Evolutionary conservation across 2,888 invertebrate species (phyloP), one percentile per base, ranked within the genome.

Genomic region (Brachyopa scutellaris): DNA sequence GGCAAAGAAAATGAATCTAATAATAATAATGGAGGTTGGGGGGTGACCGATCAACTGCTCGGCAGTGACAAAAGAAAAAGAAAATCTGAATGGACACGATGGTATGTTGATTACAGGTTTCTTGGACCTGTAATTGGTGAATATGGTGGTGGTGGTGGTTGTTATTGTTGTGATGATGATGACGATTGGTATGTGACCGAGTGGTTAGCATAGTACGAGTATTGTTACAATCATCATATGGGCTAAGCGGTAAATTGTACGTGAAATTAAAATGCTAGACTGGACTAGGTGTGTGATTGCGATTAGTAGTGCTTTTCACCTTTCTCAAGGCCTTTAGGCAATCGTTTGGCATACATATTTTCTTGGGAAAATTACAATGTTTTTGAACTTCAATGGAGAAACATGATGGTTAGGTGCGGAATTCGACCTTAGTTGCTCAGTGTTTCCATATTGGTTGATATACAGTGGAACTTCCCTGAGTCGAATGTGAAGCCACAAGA

Each of bases 271-370:
- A 49, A 19, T 38, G 36, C n/a, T n/a, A n/a, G n/a, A n/a, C 57
- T 38, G 8, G n/a, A 40, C 2, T 47, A n/a, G 17, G 26, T 8
- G 33, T 15, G 11, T 51, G 57, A 13, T 15, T 11, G 33, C n/a
- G n/a, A n/a, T n/a, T n/a, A n/a, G 17, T 36, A n/a, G 8, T 31
- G 15, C 3, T 33, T 29, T 33, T 19, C 62, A 62, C 53, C 26
- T 72, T 45, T 45, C n/a, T 62, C 53, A 72, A 72, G 72, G 72
- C 40, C 72, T 62, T 53, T 61, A 21, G 21, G 11, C 9, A 29
- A 47, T 38, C 17, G 6, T 15, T 51, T 11, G 23, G 17, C 33
- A 49, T 17, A 29, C 31, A 19, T 33, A 15, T 31, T 6, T 6
- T 7, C 8, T 40, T 26, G n/a, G n/a, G 3, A 26, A 40, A 57